phyloP scores from a whole-genome alignment of 2,888 invertebrate species.

The Temnothorax rugatulus region DNA sequence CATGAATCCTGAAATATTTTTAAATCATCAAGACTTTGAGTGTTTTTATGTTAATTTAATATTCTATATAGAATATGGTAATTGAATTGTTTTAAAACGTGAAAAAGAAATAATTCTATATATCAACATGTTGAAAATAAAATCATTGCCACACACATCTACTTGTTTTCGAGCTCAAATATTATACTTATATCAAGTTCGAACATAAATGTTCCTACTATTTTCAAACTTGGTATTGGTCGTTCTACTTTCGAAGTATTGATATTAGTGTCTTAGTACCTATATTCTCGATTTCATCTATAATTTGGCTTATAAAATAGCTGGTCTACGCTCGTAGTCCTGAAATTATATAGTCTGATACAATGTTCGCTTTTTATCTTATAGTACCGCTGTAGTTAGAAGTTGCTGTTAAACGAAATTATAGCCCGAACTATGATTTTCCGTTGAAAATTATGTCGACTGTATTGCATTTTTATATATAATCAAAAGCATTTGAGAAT shows the following conservation, averaged over 20 bases:
- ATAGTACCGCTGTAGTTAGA: slow-evolving; percentile 29
- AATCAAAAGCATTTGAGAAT: background rate
- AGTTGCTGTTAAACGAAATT: slow-evolving; percentile 33
- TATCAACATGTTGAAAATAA: background rate
- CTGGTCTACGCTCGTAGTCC: background rate
- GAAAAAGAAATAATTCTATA: background rate
- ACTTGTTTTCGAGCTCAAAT: background rate
- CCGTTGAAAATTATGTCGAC: background rate
- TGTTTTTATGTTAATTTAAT: background rate
- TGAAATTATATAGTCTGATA: slow-evolving; percentile 34
- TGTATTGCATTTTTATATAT: background rate
- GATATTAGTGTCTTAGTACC: background rate
- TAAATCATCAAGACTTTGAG: background rate
- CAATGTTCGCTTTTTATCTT: slow-evolving; percentile 31
- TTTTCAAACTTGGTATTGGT: background rate
- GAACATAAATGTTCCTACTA: background rate
- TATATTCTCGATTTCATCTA: slow-evolving; percentile 13
- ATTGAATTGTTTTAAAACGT: background rate
- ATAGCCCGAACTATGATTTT: background rate
- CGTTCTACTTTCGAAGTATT: slow-evolving; percentile 15
- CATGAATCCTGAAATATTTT: background rate
- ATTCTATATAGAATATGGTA: background rate
- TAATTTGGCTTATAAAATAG: slow-evolving; percentile 30
- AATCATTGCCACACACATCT: background rate
- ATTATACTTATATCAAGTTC: background rate